Base-by-base conservation (phyloP, 2,113 vertebrate genomes). In the Chrysochloris asiatica region DNA sequence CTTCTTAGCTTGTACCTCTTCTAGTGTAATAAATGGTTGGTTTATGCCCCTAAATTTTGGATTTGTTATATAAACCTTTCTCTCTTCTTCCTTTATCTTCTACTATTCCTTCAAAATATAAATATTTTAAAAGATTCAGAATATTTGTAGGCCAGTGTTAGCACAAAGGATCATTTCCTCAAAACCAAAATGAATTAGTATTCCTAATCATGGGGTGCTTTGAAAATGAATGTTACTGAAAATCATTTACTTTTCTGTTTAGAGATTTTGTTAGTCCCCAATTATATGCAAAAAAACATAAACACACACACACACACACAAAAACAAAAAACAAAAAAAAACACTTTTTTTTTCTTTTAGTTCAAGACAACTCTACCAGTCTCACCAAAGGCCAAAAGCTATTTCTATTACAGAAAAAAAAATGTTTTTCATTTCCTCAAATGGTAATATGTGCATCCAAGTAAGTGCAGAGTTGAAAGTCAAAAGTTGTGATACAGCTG, bases 321-420 rank as follows among this genome's bases (percentile, higher is more conserved):
- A n/a, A n/a, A n/a, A n/a, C n/a, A n/a, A n/a, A n/a, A n/a, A n/a
- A n/a, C n/a, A n/a, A n/a, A n/a, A n/a, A n/a, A 56, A 56, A 12
- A 56, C 19, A 16, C 71, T 76, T 43, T 82, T 59, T 54, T 80
- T 43, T 45, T 14, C 48, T 43, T 63, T 76, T 41, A 91, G 94
- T 83, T 89, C 89, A 86, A 88, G 83, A 33, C 93, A 97, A 81
- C 95, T 96, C 41, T 47, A 67, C 61, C 21, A 71, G 30, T 38
- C 30, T 89, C 71, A 59, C 59, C 89, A 78, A 67, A 94, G 92
- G 84, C 78, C 83, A 79, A 93, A 96, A 95, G 65, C 67, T 80
- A 67, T 97, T 97, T 97, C 96, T 78, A 76, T 97, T 96, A 97
- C 88, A 96, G 88, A 61, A 92, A 92, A 96, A 96, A 96, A 97